A percentile compares a stretch with the other conserved stretches of the same genome.
phyloP scores from a whole-genome alignment of 1,140 invertebrate genomes.

The Drosophila watanabei region DNA sequence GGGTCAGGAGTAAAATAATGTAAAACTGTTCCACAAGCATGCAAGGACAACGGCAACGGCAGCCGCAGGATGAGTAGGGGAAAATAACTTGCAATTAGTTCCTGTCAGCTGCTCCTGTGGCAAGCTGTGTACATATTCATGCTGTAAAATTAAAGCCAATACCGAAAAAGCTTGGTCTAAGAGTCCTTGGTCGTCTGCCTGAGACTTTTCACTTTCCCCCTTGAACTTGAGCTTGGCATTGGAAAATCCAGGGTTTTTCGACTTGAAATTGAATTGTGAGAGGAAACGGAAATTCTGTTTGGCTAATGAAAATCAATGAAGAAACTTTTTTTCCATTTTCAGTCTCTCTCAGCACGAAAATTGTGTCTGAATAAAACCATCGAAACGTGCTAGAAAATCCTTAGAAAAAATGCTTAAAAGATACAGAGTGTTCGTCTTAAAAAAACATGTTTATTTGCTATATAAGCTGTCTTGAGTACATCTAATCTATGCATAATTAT shows the following conservation, averaged over 20 bases:
- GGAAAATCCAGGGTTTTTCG: slow-evolving; percentile 42
- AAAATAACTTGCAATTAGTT: slow-evolving; percentile 79
- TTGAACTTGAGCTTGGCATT: slow-evolving; percentile 70
- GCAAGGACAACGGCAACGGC: slow-evolving; percentile 16
- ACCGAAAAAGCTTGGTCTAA: slow-evolving; percentile 16
- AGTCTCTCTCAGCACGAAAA: slow-evolving; percentile 12
- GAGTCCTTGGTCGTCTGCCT: slow-evolving; percentile 19
- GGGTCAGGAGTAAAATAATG: slow-evolving; percentile 37
- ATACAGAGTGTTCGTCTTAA: background rate
- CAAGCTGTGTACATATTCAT: slow-evolving; percentile 49
- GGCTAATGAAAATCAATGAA: slow-evolving; percentile 69
- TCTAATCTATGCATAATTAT: slow-evolving; percentile 56
- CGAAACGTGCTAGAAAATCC: slow-evolving; percentile 30
- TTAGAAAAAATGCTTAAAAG: slow-evolving; percentile 5
- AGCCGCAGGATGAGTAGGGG: slow-evolving; percentile 35
- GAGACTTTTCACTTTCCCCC: slow-evolving; percentile 31
- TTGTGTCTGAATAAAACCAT: slow-evolving; percentile 55
- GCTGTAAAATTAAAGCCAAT: slow-evolving; percentile 24
- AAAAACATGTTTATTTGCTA: slow-evolving; percentile 27
- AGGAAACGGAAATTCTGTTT: slow-evolving; percentile 64
- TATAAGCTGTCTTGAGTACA: slow-evolving; percentile 15
- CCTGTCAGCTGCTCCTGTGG: slow-evolving; percentile 53
- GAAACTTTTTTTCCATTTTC: slow-evolving; percentile 12
- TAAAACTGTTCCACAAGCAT: slow-evolving; percentile 31
- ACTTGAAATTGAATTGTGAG: slow-evolving; percentile 23